Evolutionary conservation across 2,888 invertebrate genomes (phyloP), one percentile per base, ranked within the genome.

Genomic region (Caenorhabditis sinica): DNA sequence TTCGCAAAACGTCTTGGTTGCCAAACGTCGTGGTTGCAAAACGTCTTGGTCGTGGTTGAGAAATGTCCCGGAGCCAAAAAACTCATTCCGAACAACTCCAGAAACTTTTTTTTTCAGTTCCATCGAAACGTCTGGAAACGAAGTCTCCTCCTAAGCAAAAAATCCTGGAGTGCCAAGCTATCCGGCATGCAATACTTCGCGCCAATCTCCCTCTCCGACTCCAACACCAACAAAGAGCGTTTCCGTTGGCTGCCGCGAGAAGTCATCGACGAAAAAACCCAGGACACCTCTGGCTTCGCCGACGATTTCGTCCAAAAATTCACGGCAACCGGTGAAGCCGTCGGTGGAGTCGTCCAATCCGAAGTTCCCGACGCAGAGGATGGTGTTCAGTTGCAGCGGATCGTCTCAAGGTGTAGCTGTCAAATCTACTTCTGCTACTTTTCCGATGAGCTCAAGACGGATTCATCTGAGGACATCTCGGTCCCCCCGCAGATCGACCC

Each of bases 141-240:
- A 90, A 94, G 96, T 69, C 96, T 96, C 13, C 94, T 97, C 2
- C 96, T 97, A n/a, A 95, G 96, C 40, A 98, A 98, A 94, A 96
- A 96, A 0, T 97, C 98, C 0, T 98, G 98, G 97, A 95, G 96
- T 86, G 98, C 98, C 25, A 95, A 96, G 72, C 94, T 99, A 15
- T 96, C 96, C 92, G 97, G 98, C 93, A 97, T 99, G 97, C 98
- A 94, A 94, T 99, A 99, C 94, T 99, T 98, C 94, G 98, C 98
- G 15, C 99, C 99, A 11, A 97, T 98, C 65, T 92, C 93, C 20
- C 96, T 98, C 66, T 92, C 93, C n/a, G 96, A 96, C 93, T 91
- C 75, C 11, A 53, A 58, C 9, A 87, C 82, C 9, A 87, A 83
- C 49, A 81, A 75, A 36, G 33, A 80, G 28, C 75, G 79, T 15